phyloP scores from a whole-genome alignment of 2,113 vertebrate genomes.

The Passer montanus region DNA sequence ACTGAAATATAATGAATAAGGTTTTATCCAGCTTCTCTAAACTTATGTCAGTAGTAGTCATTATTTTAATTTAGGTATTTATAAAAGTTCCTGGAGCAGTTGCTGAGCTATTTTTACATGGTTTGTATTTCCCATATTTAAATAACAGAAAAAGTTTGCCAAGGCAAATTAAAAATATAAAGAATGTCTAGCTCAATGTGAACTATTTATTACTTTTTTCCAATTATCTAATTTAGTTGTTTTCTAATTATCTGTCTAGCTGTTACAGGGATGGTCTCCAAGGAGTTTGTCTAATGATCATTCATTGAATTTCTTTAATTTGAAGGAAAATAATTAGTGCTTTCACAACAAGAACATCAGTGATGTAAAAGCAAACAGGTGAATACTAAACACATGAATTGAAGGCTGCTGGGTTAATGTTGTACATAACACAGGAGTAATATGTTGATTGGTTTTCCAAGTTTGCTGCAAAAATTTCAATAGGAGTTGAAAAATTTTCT shows the following conservation, averaged over 20 bases:
- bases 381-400: not conserved
- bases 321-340: conserved; percentile 72
- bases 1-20: not conserved
- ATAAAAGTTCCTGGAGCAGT: not conserved
- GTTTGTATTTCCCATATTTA: not conserved
- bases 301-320: conserved; percentile 62
- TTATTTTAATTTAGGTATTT: not conserved
- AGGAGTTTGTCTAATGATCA: not conserved
- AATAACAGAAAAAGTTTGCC: not conserved
- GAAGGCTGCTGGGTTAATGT: not conserved
- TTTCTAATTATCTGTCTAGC: not conserved
- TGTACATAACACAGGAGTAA: not conserved
- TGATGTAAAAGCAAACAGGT: conserved; percentile 61
- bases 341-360: conserved; percentile 57
- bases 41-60: not conserved
- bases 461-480: not conserved
- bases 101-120: not conserved
- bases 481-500: not conserved
- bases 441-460: not conserved
- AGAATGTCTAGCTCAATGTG: not conserved
- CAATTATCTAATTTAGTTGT: not conserved
- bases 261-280: conserved; percentile 24
- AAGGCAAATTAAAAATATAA: not conserved
- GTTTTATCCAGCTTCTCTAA: not conserved
- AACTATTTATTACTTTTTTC: not conserved